Percentiles rank a stretch among this genome's conserved stretches.
These are phyloP conservation scores for Alloplasta piceator DNA, from an alignment of 2,888 invertebrate genomes.

Conservation along the genomic window DNA sequence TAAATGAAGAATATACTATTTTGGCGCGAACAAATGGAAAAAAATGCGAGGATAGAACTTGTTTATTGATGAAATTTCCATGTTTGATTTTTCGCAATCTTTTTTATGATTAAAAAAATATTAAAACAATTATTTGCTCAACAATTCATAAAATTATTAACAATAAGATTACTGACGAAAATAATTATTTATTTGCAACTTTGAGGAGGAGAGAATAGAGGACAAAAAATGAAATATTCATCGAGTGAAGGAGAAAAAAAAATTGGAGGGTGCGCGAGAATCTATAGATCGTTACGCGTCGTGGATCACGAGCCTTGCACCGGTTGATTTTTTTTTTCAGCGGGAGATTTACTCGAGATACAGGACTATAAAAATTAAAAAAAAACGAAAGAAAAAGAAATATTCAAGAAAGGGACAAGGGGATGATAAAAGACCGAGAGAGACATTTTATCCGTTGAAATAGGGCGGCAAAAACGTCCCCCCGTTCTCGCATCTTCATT, in stretches of 20 bases:
- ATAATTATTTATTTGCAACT: background rate
- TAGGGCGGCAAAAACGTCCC: slow-evolving; percentile 4
- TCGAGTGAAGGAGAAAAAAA: slow-evolving; percentile 2
- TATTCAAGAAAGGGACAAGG: slow-evolving; percentile 15
- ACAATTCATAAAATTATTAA: background rate
- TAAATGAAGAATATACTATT: background rate
- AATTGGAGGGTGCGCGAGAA: slow-evolving; percentile 38
- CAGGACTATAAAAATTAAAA: slow-evolving; percentile 29
- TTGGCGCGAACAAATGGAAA: too few species aligned
- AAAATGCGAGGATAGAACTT: background rate
- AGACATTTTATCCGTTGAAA: slow-evolving; percentile 55
- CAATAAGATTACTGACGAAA: background rate
- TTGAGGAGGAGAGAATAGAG: background rate
- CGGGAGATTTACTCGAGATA: slow-evolving; percentile 74
- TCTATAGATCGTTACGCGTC: slow-evolving; percentile 63
- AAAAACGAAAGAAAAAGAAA: slow-evolving; percentile 17
- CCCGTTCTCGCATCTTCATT: slow-evolving; percentile 4
- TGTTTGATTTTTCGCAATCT: background rate
- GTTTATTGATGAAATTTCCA: background rate
- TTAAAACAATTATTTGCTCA: background rate
- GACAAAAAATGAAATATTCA: background rate
- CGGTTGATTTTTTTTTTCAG: slow-evolving; percentile 70
- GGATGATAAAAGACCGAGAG: slow-evolving; percentile 16
- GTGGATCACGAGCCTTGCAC: slow-evolving; percentile 54
- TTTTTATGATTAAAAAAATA: background rate